Base-by-base conservation (phyloP, 2,113 vertebrate genomes). In the Leucopsar rothschildi region DNA sequence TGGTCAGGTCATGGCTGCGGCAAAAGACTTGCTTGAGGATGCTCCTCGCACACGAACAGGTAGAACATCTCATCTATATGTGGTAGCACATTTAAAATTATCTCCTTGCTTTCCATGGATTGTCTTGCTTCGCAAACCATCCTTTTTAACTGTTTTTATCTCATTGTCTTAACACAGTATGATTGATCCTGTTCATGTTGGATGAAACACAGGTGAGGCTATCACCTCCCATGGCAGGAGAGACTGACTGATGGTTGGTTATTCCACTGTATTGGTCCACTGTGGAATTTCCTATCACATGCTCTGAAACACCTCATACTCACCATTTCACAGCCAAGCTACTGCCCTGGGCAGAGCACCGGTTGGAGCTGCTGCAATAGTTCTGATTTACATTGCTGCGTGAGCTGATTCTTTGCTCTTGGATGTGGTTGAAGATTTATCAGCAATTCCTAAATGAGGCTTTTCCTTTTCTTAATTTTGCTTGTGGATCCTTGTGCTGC, bases 41-140 rank as follows among this genome's bases (percentile, higher is more conserved):
- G 97, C 96, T 85, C 99, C 99, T 86, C 98, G 96, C 93, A 98
- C 98, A 11, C 98, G 98, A 66, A 98, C 98, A 86, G 99, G 99
- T 99, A 98, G 42, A 45, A 53, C 31, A 20, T 53, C 78, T 83
- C 28, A 9, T 53, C 56, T 83, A 0, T 50, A 3, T 21, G 9
- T 71, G 33, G 39, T 37, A n/a, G 17, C 19, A 35, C 33, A 0
- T 45, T 29, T 63, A 63, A 91, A n/a, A 10, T 44, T 66, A 10
- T 81, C 33, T 89, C 20, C 33, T 65, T 53, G 42, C 25, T 90
- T 88, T 72, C 40, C 33, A 13, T 72, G 17, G 53, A 8, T 31
- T 55, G 25, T 22, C 29, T 71, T 1, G 8, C 37, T 84, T 83
- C 64, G 23, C 50, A n/a, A 53, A 61, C 8, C 12, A 1, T 49